A percentile compares a stretch with the other conserved stretches of the same genome.
phyloP scores from a whole-genome alignment of 2,113 vertebrate species.

The Callaeas wilsoni region DNA sequence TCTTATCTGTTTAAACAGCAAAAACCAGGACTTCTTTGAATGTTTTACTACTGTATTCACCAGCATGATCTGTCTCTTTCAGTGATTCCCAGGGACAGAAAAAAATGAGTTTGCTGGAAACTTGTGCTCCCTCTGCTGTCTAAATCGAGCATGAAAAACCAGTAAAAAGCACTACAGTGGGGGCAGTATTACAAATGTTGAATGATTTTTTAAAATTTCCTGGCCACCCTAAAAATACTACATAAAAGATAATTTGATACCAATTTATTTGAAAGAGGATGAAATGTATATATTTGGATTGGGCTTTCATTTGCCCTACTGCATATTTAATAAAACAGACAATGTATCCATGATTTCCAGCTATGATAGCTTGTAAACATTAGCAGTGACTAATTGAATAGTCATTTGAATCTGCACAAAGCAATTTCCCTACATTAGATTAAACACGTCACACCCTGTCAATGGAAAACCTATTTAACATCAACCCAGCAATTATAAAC shows the following conservation, averaged over 20 bases:
- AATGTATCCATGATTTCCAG: constrained; percentile 28
- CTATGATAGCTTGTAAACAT: constrained; percentile 30
- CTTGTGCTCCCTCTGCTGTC: constrained; percentile 40
- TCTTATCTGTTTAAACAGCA: neutral
- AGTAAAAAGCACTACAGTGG: neutral
- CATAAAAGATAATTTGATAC: neutral
- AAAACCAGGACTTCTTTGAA: neutral
- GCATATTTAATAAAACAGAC: constrained; percentile 26
- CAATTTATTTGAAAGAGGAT: constrained; percentile 17
- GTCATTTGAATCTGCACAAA: constrained; percentile 12
- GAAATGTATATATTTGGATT: neutral
- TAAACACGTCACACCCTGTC: constrained; percentile 15
- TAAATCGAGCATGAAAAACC: neutral
- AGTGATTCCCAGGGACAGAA: neutral
- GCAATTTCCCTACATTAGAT: constrained; percentile 36
- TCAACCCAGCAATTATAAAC: neutral
- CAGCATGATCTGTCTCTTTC: neutral
- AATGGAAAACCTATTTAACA: constrained; percentile 40
- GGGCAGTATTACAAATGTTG: neutral
- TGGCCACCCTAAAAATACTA: neutral
- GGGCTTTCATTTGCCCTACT: neutral
- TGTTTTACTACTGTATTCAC: neutral
- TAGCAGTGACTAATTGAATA: constrained; percentile 6
- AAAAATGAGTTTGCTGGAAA: neutral
- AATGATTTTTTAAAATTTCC: neutral